Base-by-base conservation (phyloP, 2,797 vertebrate genomes). In the Helostoma temminkii region DNA sequence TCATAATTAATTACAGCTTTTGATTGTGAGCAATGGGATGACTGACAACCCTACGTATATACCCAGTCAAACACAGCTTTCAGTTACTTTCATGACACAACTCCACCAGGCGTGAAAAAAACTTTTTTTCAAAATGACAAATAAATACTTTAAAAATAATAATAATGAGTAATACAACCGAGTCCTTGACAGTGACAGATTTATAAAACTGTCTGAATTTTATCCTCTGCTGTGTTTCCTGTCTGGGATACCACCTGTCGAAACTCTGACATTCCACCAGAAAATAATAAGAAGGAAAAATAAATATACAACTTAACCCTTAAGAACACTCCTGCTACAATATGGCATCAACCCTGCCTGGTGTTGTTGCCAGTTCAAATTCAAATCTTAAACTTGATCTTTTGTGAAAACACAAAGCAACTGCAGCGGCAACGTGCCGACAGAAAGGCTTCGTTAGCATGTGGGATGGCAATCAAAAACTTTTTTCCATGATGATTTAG, bases 401-500 rank as follows among this genome's bases (percentile, higher is more conserved):
- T 47, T 24, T 56, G 19, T 56, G 64, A 66, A 34, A 53, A 72
- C 36, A 58, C 0, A 2, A 39, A 45, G 42, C 15, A 55, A n/a
- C 39, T 19, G 41, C 26, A 66, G 48, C 12, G 42, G 25, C 25
- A 37, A 37, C 3, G 0, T 56, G 58, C 15, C 41, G 49, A 74
- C 46, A 66, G 18, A 61, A 46, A 39, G 43, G 18, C 22, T 47
- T 74, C 58, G 19, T 65, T 19, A 30, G 19, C 21, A 1, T 42
- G 59, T n/a, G 14, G 12, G 14, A 21, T 12, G 62, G 48, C 19
- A 57, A 46, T 69, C 4, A 48, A 37, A 59, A 32, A 36, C 34
- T 45, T 41, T 49, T 55, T 28, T 46, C 65, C 7, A 2, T 65
- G 36, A 66, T 54, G 57, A 47, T 66, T 71, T 48, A 8, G 21